Evolutionary conservation across 2,113 vertebrate species (phyloP).

Genomic region (Vimba vimba): DNA sequence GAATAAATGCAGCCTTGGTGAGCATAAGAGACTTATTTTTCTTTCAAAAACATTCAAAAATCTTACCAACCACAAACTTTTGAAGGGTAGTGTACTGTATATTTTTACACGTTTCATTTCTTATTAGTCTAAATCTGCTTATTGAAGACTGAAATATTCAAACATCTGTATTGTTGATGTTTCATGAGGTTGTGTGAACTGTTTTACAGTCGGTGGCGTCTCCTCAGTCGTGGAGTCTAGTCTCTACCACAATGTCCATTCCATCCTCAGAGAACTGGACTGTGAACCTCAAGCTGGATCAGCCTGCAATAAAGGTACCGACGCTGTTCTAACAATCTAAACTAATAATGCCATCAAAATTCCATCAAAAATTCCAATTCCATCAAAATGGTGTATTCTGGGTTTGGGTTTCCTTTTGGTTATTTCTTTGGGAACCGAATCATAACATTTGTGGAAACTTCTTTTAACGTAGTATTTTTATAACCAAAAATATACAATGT

Average conservation of each 20-base stretch:
- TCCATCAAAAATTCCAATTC: too few species aligned
- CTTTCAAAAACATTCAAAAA: neutral
- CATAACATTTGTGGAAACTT: too few species aligned
- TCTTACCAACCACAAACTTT: neutral
- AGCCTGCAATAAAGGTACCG: slow-evolving; percentile 76
- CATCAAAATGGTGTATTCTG: too few species aligned
- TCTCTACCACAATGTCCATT: slow-evolving; percentile 78
- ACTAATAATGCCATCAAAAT: too few species aligned
- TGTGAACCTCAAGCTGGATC: slow-evolving; percentile 63
- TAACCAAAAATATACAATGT: too few species aligned
- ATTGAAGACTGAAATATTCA: neutral
- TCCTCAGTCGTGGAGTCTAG: slow-evolving; percentile 74
- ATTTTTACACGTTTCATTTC: neutral
- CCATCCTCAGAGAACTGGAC: slow-evolving; percentile 81
- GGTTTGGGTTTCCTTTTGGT: too few species aligned
- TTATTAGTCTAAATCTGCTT: neutral
- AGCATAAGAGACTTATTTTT: neutral
- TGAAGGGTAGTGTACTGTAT: neutral
- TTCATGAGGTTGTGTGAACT: neutral
- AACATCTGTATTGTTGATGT: neutral
- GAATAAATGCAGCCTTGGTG: neutral
- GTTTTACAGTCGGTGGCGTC: slow-evolving; percentile 17
- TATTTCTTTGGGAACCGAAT: too few species aligned
- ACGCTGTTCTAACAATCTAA: neutral
- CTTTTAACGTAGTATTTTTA: too few species aligned